A percentile compares a stretch with the other conserved stretches of the same genome.
phyloP scores from a whole-genome alignment of 2,797 vertebrate species.

The Protonibea diacanthus region DNA sequence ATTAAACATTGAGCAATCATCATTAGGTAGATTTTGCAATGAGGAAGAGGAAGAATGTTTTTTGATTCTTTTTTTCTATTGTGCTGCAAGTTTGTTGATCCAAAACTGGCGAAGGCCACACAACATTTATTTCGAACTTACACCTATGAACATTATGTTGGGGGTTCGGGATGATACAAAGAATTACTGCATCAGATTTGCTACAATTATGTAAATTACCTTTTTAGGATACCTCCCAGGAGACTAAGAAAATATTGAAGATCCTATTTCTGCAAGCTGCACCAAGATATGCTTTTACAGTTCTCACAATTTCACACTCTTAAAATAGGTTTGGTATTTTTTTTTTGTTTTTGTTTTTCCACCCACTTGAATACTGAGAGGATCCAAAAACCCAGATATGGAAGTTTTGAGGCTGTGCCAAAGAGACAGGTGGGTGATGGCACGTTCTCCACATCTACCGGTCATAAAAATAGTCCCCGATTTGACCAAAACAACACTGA shows the following conservation, averaged over 20 bases:
- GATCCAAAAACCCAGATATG: constrained; percentile 32
- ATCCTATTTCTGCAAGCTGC: constrained; percentile 10
- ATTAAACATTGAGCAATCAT: too few relatives aligned
- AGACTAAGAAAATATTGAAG: constrained; percentile 2
- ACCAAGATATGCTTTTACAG: constrained; percentile 20
- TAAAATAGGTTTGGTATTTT: constrained; percentile 31
- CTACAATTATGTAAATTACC: constrained; percentile 4
- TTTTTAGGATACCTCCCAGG: background rate
- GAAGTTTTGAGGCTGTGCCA: constrained; percentile 13
- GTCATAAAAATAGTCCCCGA: constrained; percentile 2
- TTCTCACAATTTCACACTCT: constrained; percentile 21
- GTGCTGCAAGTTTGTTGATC: too few relatives aligned
- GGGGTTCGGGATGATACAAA: too few relatives aligned
- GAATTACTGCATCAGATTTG: constrained; percentile 8
- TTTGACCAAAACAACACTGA: background rate
- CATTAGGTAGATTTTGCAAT: too few relatives aligned
- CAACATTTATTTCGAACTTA: too few relatives aligned
- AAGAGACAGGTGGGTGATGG: constrained; percentile 24
- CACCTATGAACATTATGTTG: too few relatives aligned
- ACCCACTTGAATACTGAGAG: constrained; percentile 28
- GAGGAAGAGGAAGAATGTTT: too few relatives aligned
- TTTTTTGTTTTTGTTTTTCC: background rate
- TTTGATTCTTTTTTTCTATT: too few relatives aligned
- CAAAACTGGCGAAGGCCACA: too few relatives aligned
- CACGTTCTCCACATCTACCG: background rate